Conservation (phyloP, 2,888 invertebrate species). For the Dynastes grantii region DNA sequence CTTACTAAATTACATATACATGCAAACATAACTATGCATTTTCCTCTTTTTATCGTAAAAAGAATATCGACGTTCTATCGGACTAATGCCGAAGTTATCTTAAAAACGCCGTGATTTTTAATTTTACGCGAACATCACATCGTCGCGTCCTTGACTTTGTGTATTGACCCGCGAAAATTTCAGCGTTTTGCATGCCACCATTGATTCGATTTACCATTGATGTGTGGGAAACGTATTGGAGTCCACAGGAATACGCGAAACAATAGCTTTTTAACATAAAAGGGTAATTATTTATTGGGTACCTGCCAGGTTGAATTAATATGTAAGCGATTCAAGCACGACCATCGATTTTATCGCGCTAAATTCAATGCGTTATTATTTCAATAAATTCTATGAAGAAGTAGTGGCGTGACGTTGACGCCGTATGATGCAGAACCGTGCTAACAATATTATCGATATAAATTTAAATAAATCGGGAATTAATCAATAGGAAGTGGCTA, state of each 20-base stretch:
- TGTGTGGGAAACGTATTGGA: slow-evolving; percentile 35
- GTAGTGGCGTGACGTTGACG: slow-evolving; percentile 1
- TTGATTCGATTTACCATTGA: slow-evolving; percentile 43
- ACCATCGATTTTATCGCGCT: slow-evolving; percentile 33
- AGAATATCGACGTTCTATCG: not conserved
- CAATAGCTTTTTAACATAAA: slow-evolving; percentile 46
- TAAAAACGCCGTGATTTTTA: slow-evolving; percentile 23
- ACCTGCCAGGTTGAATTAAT: slow-evolving; percentile 40
- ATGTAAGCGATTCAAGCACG: slow-evolving; percentile 45
- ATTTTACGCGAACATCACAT: slow-evolving; percentile 15
- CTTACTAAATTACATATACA: too few species aligned
- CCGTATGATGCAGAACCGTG: not conserved
- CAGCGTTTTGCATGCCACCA: slow-evolving; percentile 32
- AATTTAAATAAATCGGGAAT: slow-evolving; percentile 9
- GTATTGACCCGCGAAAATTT: slow-evolving; percentile 45
- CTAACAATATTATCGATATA: slow-evolving; percentile 9
- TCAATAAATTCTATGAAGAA: slow-evolving; percentile 35
- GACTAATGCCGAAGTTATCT: not conserved
- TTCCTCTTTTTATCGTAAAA: not conserved
- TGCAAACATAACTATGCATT: not conserved
- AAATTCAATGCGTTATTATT: slow-evolving; percentile 44
- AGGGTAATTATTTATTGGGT: slow-evolving; percentile 39
- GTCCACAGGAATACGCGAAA: slow-evolving; percentile 29
- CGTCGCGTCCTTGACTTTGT: slow-evolving; percentile 42
- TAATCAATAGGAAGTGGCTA: slow-evolving; percentile 16